Conservation (phyloP, 2,797 vertebrate species). For the Sparidentex hasta region DNA sequence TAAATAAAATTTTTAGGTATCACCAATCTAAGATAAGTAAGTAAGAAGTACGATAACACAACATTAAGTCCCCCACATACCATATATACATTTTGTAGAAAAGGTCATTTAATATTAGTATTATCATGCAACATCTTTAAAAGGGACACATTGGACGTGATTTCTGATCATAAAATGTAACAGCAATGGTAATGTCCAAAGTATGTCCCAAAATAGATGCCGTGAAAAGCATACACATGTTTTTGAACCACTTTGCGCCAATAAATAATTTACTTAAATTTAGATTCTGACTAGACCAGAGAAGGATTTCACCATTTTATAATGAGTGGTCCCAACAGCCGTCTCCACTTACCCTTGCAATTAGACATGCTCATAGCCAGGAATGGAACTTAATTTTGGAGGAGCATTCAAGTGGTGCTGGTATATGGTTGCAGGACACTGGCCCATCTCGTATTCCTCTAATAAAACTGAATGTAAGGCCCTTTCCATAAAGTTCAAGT, state of each 20-base stretch:
- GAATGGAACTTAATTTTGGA: constrained; percentile 74
- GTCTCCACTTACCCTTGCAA: constrained; percentile 45
- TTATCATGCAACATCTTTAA: constrained; percentile 20
- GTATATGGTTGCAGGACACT: constrained; percentile 73
- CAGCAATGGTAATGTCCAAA: constrained; percentile 21
- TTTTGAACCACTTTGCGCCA: constrained; percentile 16
- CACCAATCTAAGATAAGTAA: not conserved
- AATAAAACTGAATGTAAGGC: constrained; percentile 67
- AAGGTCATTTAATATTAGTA: constrained; percentile 6
- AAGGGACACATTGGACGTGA: constrained; percentile 13
- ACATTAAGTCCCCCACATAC: not conserved
- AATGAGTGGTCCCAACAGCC: constrained; percentile 9
- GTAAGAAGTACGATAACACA: not conserved
- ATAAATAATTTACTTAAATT: constrained; percentile 34
- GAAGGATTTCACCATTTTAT: constrained; percentile 35
- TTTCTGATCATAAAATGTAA: constrained; percentile 23
- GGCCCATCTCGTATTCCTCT: constrained; percentile 65
- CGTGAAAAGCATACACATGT: not conserved
- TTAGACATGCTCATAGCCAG: constrained; percentile 46
- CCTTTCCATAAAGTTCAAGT: constrained; percentile 71
- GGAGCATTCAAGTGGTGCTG: constrained; percentile 78
- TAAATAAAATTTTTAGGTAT: not conserved
- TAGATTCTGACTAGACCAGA: constrained; percentile 19
- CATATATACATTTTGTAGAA: not conserved
- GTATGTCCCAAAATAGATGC: constrained; percentile 58